Conservation (phyloP, 2,888 invertebrate genomes). For the Tachina grossa region DNA sequence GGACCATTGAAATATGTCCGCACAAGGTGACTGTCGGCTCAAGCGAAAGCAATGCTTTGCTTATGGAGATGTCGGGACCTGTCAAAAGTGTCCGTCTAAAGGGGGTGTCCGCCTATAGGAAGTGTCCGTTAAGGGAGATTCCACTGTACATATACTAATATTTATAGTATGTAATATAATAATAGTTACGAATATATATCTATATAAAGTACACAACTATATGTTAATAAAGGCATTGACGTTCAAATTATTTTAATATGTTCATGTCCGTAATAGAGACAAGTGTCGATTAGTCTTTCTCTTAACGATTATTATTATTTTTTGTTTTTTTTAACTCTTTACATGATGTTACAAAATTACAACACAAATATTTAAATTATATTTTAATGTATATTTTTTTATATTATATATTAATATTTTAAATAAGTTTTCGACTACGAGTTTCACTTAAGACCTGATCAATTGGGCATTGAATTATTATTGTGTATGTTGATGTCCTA, state of each 20-base stretch:
- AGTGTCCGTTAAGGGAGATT: no score
- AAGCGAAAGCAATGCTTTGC: no score
- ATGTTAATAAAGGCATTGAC: constrained; percentile 66
- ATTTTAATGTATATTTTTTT: background rate
- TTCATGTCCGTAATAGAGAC: constrained; percentile 50
- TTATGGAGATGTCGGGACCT: no score
- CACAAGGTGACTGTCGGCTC: no score
- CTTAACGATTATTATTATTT: constrained; percentile 34
- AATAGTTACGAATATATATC: constrained; percentile 48
- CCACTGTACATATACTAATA: background rate
- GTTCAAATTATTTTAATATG: constrained; percentile 50
- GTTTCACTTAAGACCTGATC: constrained; percentile 19
- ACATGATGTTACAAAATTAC: constrained; percentile 48
- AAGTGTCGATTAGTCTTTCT: constrained; percentile 47
- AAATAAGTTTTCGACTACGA: constrained; percentile 40
- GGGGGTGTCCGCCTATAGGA: no score
- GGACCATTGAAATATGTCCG: no score
- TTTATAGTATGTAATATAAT: constrained; percentile 45
- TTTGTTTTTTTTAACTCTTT: constrained; percentile 15
- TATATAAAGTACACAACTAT: constrained; percentile 70
- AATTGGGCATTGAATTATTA: constrained; percentile 36
- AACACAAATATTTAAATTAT: constrained; percentile 39
- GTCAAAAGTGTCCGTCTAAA: no score
- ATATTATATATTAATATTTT: constrained; percentile 1
- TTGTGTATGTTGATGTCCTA: constrained; percentile 71